Percentiles rank a stretch among this genome's conserved stretches.
These are phyloP conservation scores for Pachypsylla venusta DNA, from an alignment of 1,140 invertebrate genomes.

Conservation along the genomic window DNA sequence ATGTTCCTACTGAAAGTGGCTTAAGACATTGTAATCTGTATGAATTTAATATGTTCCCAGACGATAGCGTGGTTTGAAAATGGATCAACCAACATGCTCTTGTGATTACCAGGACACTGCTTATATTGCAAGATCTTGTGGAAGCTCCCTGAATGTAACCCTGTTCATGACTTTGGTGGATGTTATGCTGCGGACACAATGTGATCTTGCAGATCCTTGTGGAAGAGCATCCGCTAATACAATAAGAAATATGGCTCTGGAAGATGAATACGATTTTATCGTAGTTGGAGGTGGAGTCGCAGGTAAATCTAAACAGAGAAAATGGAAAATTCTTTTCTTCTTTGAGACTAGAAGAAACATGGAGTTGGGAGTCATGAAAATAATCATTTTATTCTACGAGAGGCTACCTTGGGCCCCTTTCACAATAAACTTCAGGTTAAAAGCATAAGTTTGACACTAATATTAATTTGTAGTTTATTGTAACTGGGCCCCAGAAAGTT, in stretches of 20 bases:
- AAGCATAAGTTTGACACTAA: too few species aligned
- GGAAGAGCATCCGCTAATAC: slow-evolving; percentile 23
- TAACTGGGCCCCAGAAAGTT: too few species aligned
- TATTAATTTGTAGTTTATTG: too few species aligned
- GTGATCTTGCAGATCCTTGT: slow-evolving; percentile 37
- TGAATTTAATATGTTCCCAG: too few species aligned
- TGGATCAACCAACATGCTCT: slow-evolving; percentile 22
- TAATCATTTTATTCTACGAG: too few species aligned
- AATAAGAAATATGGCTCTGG: not conserved
- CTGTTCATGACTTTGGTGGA: slow-evolving; percentile 36
- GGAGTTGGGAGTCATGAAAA: too few species aligned
- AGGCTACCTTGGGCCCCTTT: too few species aligned
- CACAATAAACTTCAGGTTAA: too few species aligned
- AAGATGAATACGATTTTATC: slow-evolving; percentile 27
- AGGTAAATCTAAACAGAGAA: slow-evolving; percentile 18
- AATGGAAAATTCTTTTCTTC: too few species aligned
- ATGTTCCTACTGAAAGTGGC: too few species aligned
- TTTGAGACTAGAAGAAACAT: too few species aligned
- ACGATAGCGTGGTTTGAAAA: slow-evolving; percentile 21
- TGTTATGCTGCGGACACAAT: slow-evolving; percentile 30
- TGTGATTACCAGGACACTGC: slow-evolving; percentile 34
- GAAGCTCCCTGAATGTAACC: slow-evolving; percentile 30
- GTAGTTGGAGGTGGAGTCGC: slow-evolving; percentile 26
- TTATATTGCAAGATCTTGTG: slow-evolving; percentile 30
- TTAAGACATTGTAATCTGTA: too few species aligned